These are phyloP conservation scores for Monoplex corrugatus DNA, from an alignment of 2,888 invertebrate species.

Conservation along the genomic window DNA sequence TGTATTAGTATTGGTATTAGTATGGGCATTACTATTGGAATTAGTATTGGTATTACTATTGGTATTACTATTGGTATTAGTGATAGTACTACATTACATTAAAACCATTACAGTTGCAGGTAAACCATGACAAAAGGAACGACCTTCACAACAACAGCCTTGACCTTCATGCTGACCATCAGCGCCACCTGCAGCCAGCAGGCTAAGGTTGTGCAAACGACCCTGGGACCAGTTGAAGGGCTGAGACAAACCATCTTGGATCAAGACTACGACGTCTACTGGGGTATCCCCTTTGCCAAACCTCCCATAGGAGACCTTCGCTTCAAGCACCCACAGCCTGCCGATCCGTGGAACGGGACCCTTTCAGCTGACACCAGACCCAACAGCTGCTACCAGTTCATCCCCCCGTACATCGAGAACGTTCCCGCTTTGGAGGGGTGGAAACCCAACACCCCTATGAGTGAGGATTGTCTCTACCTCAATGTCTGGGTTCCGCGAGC, in stretches of 20 bases:
- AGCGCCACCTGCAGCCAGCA: not conserved
- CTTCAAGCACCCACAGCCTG: slow-evolving; percentile 92
- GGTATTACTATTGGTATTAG: no score
- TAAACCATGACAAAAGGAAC: not conserved
- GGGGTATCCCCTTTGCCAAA: slow-evolving; percentile 95
- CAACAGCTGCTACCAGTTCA: slow-evolving; percentile 92
- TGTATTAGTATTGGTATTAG: no score
- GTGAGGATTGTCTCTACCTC: slow-evolving; percentile 97
- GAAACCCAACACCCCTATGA: slow-evolving; percentile 96
- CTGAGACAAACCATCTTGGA: slow-evolving; percentile 28
- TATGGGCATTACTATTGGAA: no score
- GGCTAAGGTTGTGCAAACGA: slow-evolving; percentile 41
- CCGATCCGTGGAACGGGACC: slow-evolving; percentile 93
- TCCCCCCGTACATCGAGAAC: slow-evolving; percentile 83
- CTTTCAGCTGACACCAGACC: slow-evolving; percentile 90
- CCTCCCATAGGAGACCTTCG: slow-evolving; percentile 91
- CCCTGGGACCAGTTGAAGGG: slow-evolving; percentile 57
- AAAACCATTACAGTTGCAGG: not conserved
- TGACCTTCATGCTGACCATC: not conserved
- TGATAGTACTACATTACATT: no score
- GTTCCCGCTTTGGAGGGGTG: slow-evolving; percentile 94
- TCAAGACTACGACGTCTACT: slow-evolving; percentile 86
- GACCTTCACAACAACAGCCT: not conserved
- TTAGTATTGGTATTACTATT: no score
- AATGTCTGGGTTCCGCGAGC: slow-evolving; percentile 93